These are phyloP conservation scores for Musca domestica DNA, from an alignment of 1,140 invertebrate genomes.

Conservation along the genomic window DNA sequence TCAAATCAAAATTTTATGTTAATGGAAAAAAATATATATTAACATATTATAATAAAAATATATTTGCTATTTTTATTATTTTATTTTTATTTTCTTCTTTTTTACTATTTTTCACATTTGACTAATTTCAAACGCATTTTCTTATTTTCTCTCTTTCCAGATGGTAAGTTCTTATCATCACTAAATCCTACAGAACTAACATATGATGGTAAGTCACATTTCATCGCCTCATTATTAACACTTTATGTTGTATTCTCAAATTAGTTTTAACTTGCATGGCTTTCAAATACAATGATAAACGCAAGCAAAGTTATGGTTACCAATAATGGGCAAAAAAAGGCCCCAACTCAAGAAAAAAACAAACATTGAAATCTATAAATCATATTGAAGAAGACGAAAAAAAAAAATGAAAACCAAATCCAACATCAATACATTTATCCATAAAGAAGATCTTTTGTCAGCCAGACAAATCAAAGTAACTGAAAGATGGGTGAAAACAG, in stretches of 20 bases:
- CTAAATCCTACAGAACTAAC: conserved; percentile 55
- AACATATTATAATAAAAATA: not conserved
- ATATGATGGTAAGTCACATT: conserved; percentile 55
- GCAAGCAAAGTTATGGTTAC: too few relatives aligned
- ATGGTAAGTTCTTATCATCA: conserved; percentile 55
- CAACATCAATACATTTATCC: not conserved
- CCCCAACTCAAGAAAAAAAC: not conserved
- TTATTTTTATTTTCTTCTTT: not conserved
- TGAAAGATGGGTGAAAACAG: not conserved
- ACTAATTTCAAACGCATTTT: conserved; percentile 5
- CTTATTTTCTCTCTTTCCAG: conserved; percentile 34
- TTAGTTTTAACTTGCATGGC: conserved; percentile 10
- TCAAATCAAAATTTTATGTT: too few relatives aligned
- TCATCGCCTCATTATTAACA: conserved; percentile 34
- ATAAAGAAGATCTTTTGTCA: not conserved
- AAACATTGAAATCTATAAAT: conserved; percentile 19
- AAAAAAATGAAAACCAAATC: too few relatives aligned
- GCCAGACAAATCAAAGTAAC: conserved; percentile 36
- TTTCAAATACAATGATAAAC: not conserved
- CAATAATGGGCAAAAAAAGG: too few relatives aligned
- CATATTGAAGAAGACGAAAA: conserved; percentile 5
- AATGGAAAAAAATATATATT: too few relatives aligned
- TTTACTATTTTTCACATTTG: conserved; percentile 23
- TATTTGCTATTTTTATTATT: not conserved
- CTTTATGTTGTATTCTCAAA: conserved; percentile 12